Evolutionary conservation across 1,140 invertebrate genomes (phyloP).

Genomic region (Philotrypesis tridentata): DNA sequence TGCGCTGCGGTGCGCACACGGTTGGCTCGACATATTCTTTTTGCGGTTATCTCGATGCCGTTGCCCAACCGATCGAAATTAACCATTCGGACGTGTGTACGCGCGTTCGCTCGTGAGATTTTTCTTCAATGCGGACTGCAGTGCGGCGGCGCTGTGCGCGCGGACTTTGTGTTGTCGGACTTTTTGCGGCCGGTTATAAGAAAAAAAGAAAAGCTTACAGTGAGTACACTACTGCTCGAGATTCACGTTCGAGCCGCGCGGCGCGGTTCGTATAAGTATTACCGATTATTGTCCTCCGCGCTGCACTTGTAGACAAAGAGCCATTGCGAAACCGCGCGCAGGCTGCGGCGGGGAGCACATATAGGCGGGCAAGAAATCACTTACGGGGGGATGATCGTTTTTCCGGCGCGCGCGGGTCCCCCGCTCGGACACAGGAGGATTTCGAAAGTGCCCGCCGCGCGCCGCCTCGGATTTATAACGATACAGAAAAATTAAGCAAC

Average conservation of each 20-base stretch:
- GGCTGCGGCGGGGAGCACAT: too few relatives aligned
- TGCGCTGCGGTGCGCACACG: too few relatives aligned
- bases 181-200: too few relatives aligned
- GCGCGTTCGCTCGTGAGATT: background rate
- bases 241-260: constrained; percentile 26
- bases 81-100: background rate
- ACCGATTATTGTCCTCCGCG: background rate
- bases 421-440: background rate
- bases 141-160: too few relatives aligned
- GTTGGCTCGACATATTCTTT: constrained; percentile 21
- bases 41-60: background rate
- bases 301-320: too few relatives aligned
- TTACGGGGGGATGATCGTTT: constrained; percentile 15
- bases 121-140: too few relatives aligned
- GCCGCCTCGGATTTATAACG: background rate
- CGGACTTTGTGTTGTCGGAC: too few relatives aligned
- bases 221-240: background rate
- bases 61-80: constrained; percentile 39
- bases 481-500: constrained; percentile 6
- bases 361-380: constrained; percentile 30
- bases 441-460: background rate
- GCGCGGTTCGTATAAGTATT: constrained; percentile 7
- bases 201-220: too few relatives aligned
- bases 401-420: background rate
- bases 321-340: background rate